Base-by-base conservation (phyloP, 1,140 invertebrate genomes). In the Drosophila sp. region DNA sequence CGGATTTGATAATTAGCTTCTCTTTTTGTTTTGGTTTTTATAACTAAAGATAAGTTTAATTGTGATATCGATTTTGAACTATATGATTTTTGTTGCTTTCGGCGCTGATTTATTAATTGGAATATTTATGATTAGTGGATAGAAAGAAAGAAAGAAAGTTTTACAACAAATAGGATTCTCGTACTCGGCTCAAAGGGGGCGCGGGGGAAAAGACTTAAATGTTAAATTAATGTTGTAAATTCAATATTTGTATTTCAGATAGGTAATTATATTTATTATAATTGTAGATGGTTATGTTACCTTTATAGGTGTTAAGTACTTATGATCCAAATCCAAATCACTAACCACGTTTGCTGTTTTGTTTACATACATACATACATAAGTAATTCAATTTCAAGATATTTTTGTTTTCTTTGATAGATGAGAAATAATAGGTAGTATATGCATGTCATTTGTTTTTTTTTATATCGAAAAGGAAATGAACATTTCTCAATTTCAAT, bases 261-360 rank as follows among this genome's bases (percentile, higher is more conserved):
- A 69, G 44, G 6, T 40, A 62, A 5, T 50, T 50, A 27, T 50
- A 1, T 25, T 3, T 50, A 50, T 50, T 25, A 27, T 50, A 50
- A 50, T 50, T 27, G 7, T 50, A 50, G 23, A 27, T 47, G 44
- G 33, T 61, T 72, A 57, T 75, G 76, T 79, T 72, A 77, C 40
- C 69, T 74, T 76, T 90, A 67, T 17, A n/a, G 8, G 3, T 27
- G 7, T 23, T 63, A 66, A 66, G 55, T 80, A 85, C 78, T 85
- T 85, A 85, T 81, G 79, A 84, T 75, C 80, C 44, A 50, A 85
- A 83, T 90, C 70, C 82, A 86, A 86, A 90, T 90, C 87, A 90
- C 87, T 90, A 90, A 90, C 87, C 87, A 90, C 82, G 72, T 90
- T 90, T 87, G 60, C 80, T 90, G 66, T 65, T 50, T 50, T 87